These are phyloP conservation scores for Thalassoma bifasciatum DNA, from an alignment of 2,113 vertebrate genomes.

Conservation along the genomic window DNA sequence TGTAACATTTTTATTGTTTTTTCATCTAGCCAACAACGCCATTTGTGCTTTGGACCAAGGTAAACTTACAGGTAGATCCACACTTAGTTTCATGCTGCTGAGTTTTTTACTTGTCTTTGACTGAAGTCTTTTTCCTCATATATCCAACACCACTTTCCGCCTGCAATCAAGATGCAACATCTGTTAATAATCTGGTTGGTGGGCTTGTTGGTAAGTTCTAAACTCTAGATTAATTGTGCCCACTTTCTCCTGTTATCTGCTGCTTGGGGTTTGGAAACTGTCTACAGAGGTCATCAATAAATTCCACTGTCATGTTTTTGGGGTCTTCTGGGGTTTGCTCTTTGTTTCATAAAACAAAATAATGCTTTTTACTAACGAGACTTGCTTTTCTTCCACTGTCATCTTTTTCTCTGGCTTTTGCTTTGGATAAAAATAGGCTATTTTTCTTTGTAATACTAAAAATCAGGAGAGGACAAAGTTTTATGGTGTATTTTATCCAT, in stretches of 20 bases:
- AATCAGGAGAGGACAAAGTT: background rate
- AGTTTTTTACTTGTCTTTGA: background rate
- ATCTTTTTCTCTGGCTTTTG: background rate
- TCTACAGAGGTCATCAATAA: background rate
- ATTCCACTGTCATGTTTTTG: background rate
- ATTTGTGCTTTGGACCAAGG: background rate
- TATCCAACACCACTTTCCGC: background rate
- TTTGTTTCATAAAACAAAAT: background rate
- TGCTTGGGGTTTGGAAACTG: background rate
- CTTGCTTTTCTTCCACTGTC: background rate
- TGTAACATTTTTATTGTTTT: conserved; percentile 22
- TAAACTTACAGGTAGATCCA: conserved; percentile 21
- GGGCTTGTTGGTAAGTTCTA: conserved; percentile 6
- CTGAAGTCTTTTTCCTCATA: background rate
- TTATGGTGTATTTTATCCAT: background rate
- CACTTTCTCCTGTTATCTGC: background rate
- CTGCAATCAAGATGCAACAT: background rate
- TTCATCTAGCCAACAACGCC: background rate
- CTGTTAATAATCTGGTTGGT: no score
- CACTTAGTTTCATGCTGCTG: background rate
- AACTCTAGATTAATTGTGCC: background rate
- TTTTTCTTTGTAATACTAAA: background rate
- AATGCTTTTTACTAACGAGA: background rate
- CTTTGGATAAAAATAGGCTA: background rate
- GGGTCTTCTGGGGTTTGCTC: no score